Percentiles rank a stretch among this genome's conserved stretches.
These are phyloP conservation scores for Pseudochirops cupreus DNA, from an alignment of 2,797 vertebrate species.

Conservation along the genomic window DNA sequence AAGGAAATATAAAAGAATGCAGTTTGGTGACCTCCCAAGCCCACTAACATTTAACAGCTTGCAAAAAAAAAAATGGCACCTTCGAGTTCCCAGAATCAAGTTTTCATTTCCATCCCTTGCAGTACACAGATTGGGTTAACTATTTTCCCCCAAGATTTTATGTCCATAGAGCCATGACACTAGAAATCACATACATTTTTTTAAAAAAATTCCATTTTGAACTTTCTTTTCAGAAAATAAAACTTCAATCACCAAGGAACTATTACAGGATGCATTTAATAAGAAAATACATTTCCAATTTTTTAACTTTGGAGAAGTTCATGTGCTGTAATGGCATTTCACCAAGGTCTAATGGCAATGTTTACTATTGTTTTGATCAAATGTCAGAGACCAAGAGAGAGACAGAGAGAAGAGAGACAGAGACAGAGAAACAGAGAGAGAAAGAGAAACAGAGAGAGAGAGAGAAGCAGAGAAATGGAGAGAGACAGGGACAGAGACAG, in stretches of 20 bases:
- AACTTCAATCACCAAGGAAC: conserved; percentile 26
- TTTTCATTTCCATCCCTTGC: conserved; percentile 4
- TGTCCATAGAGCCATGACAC: conserved; percentile 33
- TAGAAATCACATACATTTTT: conserved; percentile 50
- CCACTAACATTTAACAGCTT: not conserved
- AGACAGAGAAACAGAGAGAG: not conserved
- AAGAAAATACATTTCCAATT: conserved; percentile 41
- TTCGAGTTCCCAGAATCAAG: not conserved
- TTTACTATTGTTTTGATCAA: conserved; percentile 25
- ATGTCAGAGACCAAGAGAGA: conserved; percentile 27
- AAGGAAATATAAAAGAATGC: not conserved
- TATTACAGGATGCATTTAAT: not conserved
- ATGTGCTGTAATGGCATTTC: conserved; percentile 5
- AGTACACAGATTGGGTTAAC: conserved; percentile 10
- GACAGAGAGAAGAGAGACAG: not conserved
- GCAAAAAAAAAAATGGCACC: not conserved
- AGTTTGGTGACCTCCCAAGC: not conserved
- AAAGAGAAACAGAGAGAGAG: too few species aligned
- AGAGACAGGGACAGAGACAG: too few species aligned
- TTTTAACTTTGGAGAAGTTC: conserved; percentile 50
- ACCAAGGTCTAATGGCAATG: not conserved
- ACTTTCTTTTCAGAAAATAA: conserved; percentile 58
- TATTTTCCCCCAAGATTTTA: conserved; percentile 47
- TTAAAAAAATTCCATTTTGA: conserved; percentile 4
- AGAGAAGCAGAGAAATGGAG: not conserved